Conservation (phyloP, 2,888 invertebrate species). For the Melanostoma mellinum region DNA sequence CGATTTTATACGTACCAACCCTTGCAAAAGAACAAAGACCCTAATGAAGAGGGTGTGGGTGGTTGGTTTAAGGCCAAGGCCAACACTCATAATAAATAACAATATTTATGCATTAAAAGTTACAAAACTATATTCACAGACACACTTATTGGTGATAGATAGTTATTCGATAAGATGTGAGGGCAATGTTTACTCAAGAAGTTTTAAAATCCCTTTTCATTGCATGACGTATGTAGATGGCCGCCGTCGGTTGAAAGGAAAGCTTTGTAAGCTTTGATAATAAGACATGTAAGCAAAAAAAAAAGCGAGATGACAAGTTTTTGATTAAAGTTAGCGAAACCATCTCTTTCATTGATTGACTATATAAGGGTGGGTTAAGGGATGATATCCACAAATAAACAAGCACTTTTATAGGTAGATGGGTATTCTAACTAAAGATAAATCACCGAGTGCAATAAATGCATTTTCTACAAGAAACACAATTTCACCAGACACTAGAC, state of each 20-base stretch:
- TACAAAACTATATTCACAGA: constrained; percentile 27
- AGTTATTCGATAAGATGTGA: constrained; percentile 23
- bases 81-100: constrained; percentile 14
- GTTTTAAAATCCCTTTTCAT: not conserved
- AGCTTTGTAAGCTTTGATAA: constrained; percentile 23
- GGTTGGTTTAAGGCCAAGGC: constrained; percentile 42
- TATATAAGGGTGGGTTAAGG: not conserved
- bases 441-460: not conserved
- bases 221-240: constrained; percentile 4
- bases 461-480: not conserved
- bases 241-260: not conserved
- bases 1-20: constrained; percentile 20
- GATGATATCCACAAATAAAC: not conserved
- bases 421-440: no score
- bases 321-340: not conserved
- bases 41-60: constrained; percentile 5
- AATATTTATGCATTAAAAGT: constrained; percentile 27
- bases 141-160: constrained; percentile 31
- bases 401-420: no score
- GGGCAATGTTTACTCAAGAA: constrained; percentile 27
- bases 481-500: not conserved
- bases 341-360: not conserved
- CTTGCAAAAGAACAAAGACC: constrained; percentile 23
- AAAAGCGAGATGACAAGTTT: not conserved
- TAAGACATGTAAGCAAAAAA: not conserved